Evolutionary conservation across 2,797 vertebrate species (phyloP).

Genomic region (Macropus fuliginosus): DNA sequence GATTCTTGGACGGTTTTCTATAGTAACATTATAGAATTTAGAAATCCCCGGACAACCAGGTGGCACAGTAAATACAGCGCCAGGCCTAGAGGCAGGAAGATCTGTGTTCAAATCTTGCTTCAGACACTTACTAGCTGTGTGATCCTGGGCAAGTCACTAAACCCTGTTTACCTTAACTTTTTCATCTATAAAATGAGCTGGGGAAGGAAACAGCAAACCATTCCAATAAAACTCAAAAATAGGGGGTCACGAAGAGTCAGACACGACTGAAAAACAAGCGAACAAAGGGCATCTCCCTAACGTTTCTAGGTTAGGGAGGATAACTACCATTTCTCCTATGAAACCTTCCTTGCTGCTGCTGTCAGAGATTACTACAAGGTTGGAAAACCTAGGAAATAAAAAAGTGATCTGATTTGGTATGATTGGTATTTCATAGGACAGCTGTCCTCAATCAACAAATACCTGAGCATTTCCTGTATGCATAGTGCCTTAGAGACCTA

Average conservation of each 20-base stretch:
- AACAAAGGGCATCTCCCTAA: slow-evolving; percentile 1
- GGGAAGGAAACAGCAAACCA: background rate
- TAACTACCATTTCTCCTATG: background rate
- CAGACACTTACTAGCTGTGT: background rate
- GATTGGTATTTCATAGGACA: background rate
- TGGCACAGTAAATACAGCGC: background rate
- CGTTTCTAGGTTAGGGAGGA: background rate
- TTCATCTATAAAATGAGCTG: background rate
- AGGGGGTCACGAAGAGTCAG: background rate
- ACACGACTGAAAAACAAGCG: background rate
- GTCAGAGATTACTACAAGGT: background rate
- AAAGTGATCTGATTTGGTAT: background rate
- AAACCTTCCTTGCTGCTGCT: slow-evolving; percentile 36
- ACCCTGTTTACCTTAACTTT: background rate
- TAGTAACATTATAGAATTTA: background rate
- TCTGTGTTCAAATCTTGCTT: background rate
- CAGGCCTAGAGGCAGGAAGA: background rate
- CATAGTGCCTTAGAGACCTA: background rate
- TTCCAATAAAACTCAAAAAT: background rate
- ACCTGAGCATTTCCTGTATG: background rate
- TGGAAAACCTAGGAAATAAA: background rate
- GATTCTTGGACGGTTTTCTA: slow-evolving; percentile 31
- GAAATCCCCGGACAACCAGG: background rate
- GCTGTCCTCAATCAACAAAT: background rate
- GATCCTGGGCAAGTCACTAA: background rate